Evolutionary conservation across 1,140 invertebrate species (phyloP).

Genomic region (roundworm (Caenorhabditis elegans)): DNA sequence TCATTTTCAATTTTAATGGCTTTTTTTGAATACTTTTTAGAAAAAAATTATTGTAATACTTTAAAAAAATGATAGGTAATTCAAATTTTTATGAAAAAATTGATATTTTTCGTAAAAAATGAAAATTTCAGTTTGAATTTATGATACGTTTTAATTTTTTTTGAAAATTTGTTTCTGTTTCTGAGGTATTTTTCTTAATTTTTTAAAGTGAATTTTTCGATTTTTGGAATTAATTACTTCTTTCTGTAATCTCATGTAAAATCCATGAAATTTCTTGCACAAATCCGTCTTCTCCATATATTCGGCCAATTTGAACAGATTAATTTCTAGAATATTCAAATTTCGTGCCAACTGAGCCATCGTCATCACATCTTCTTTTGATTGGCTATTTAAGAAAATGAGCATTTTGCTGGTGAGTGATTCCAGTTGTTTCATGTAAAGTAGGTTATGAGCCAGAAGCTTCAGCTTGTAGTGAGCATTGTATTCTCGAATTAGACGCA

Average conservation of each 20-base stretch:
- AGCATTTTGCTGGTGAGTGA: constrained; percentile 72
- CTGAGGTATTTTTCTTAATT: too few species aligned
- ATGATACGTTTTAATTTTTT: too few species aligned
- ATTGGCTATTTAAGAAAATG: constrained; percentile 68
- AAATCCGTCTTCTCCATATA: constrained; percentile 56
- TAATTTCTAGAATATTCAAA: constrained; percentile 42
- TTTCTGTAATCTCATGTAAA: constrained; percentile 45
- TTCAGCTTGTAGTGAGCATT: constrained; percentile 66
- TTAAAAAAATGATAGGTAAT: too few species aligned
- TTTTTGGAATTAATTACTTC: too few species aligned
- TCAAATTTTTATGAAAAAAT: too few species aligned
- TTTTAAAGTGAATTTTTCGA: too few species aligned
- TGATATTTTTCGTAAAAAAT: too few species aligned
- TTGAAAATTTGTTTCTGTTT: too few species aligned
- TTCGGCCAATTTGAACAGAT: constrained; percentile 54
- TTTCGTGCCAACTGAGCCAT: background rate
- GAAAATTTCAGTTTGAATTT: too few species aligned
- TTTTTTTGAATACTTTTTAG: too few species aligned
- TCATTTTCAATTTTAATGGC: too few species aligned
- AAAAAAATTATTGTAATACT: too few species aligned
- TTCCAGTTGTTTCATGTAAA: constrained; percentile 81
- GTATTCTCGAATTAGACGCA: constrained; percentile 22
- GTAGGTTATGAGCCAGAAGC: constrained; percentile 80
- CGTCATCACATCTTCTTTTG: constrained; percentile 8
- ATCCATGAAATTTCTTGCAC: constrained; percentile 59